Percentiles rank a stretch among this genome's conserved stretches.
These are phyloP conservation scores for Tribolium castaneum DNA, from an alignment of 1,140 invertebrate genomes.

Conservation along the genomic window DNA sequence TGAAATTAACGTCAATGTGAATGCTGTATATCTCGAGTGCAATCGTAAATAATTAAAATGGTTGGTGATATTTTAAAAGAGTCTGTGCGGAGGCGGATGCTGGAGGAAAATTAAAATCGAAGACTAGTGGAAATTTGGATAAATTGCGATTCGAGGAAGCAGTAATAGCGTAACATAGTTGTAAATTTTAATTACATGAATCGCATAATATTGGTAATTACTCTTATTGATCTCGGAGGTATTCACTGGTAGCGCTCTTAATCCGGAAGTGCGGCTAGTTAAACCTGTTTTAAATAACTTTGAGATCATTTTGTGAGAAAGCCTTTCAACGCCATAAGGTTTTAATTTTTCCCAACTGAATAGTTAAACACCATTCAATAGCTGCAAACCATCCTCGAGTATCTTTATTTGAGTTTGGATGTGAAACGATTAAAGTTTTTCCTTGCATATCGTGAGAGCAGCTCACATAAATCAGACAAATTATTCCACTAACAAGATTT, in stretches of 20 bases:
- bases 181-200: background rate
- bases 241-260: background rate
- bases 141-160: too few relatives aligned
- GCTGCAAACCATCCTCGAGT: too few relatives aligned
- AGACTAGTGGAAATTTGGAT: background rate
- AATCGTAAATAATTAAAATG: conserved; percentile 35
- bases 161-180: background rate
- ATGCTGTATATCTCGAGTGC: conserved; percentile 10
- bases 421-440: too few relatives aligned
- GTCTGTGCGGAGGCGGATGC: background rate
- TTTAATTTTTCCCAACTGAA: background rate
- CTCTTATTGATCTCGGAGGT: background rate
- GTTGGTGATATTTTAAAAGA: background rate
- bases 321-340: background rate
- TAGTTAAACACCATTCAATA: background rate
- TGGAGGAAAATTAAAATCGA: background rate
- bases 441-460: too few relatives aligned
- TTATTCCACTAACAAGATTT: background rate
- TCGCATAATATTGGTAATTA: background rate
- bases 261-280: background rate
- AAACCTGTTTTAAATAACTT: background rate
- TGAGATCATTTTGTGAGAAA: background rate
- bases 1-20: conserved; percentile 29
- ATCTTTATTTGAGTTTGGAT: too few relatives aligned
- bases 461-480: background rate